These are phyloP conservation scores for Onychomys torridus DNA, from an alignment of 2,797 vertebrate genomes.

Conservation along the genomic window DNA sequence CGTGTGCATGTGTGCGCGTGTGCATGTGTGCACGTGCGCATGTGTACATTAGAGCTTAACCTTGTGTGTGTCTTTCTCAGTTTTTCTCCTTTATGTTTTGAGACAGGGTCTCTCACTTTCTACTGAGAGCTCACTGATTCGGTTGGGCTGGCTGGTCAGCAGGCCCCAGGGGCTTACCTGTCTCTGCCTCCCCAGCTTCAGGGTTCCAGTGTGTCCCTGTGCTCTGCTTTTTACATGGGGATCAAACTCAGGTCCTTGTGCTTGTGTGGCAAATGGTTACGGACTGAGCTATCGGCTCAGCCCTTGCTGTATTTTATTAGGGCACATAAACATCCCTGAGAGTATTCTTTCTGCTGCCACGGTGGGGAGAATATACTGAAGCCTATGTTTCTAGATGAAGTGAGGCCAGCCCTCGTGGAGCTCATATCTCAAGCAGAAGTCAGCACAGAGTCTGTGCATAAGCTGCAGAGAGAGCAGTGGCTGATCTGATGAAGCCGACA, in stretches of 20 bases:
- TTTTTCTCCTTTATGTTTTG: background rate
- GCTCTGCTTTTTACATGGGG: background rate
- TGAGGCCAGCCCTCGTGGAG: background rate
- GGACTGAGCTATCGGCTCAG: background rate
- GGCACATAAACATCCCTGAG: background rate
- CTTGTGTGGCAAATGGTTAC: background rate
- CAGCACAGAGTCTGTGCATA: background rate
- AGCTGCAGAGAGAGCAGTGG: background rate
- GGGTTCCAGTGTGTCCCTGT: background rate
- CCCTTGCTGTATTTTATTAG: background rate
- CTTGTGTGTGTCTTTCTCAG: background rate
- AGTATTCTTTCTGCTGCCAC: background rate
- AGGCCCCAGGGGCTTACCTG: background rate
- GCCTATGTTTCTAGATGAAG: background rate
- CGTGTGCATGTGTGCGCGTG: background rate
- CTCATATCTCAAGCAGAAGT: background rate
- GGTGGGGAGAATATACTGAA: background rate
- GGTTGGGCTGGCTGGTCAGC: background rate
- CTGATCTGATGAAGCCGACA: background rate
- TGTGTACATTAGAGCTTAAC: background rate
- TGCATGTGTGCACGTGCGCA: too few relatives aligned
- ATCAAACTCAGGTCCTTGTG: background rate
- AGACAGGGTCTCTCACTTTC: background rate
- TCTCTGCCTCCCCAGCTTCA: background rate
- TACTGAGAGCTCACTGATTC: background rate